Percentiles rank a stretch among this genome's conserved stretches.
Conservation (phyloP, 2,113 vertebrate species). For the Solea senegalensis region DNA sequence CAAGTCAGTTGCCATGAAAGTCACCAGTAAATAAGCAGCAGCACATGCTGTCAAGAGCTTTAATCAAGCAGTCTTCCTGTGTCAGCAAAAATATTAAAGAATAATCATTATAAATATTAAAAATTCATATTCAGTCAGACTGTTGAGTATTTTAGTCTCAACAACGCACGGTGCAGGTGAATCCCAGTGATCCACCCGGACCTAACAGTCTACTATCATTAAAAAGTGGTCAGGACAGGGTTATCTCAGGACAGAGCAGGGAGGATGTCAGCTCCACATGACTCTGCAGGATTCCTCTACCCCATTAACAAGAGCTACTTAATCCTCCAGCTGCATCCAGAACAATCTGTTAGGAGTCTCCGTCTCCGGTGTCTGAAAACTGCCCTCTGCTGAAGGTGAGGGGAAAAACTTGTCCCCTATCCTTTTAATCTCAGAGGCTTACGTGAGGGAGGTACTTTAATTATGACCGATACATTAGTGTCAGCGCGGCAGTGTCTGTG, state of each 20-base stretch:
- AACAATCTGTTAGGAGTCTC: constrained; percentile 43
- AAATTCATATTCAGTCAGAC: neutral
- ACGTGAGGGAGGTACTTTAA: constrained; percentile 70
- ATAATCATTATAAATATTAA: neutral
- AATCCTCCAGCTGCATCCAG: constrained; percentile 42
- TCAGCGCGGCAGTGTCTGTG: constrained; percentile 7
- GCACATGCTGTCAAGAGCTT: neutral
- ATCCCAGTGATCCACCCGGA: neutral
- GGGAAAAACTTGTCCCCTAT: constrained; percentile 48
- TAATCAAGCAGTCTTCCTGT: neutral
- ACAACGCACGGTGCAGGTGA: constrained; percentile 16
- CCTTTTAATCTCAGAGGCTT: constrained; percentile 69
- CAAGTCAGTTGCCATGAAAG: constrained; percentile 3
- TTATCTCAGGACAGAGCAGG: constrained; percentile 26
- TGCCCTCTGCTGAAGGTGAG: constrained; percentile 75
- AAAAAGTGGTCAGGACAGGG: constrained; percentile 8
- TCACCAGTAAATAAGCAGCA: neutral
- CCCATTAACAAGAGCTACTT: constrained; percentile 56
- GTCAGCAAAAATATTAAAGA: neutral
- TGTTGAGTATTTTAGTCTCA: constrained; percentile 14
- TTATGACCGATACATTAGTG: constrained; percentile 69
- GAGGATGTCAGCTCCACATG: constrained; percentile 14
- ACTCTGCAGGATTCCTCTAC: constrained; percentile 44
- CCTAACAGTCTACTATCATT: constrained; percentile 9
- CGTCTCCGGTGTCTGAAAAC: constrained; percentile 51